A percentile compares a stretch with the other conserved stretches of the same genome.
phyloP scores from a whole-genome alignment of 2,888 invertebrate species.

The Vanessa cardui region DNA sequence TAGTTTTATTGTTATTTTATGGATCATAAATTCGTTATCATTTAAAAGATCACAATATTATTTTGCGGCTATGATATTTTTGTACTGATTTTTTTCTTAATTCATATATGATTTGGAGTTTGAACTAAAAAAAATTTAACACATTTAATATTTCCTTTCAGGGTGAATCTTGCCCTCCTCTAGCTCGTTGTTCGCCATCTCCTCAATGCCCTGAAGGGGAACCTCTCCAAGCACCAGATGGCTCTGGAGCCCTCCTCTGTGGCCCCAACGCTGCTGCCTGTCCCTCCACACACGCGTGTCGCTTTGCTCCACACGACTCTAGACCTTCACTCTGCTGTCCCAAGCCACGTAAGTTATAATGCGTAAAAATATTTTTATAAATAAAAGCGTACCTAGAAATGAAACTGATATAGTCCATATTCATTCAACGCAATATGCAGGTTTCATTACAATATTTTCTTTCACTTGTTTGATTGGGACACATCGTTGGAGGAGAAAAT shows the following conservation, averaged over 20 bases:
- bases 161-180: conserved; percentile 87
- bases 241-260: conserved; percentile 83
- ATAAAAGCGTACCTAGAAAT: too few relatives aligned
- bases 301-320: conserved; percentile 89
- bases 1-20: too few relatives aligned
- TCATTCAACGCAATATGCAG: too few relatives aligned
- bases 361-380: neutral
- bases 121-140: too few relatives aligned
- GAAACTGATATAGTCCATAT: too few relatives aligned
- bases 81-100: too few relatives aligned
- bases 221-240: conserved; percentile 65
- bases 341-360: conserved; percentile 86
- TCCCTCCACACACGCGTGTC: conserved; percentile 93
- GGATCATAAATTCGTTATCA: neutral
- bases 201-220: conserved; percentile 66
- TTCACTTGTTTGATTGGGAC: too few relatives aligned
- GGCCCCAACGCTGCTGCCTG: conserved; percentile 90
- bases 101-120: too few relatives aligned
- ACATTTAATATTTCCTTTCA: conserved; percentile 38
- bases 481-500: too few relatives aligned
- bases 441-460: too few relatives aligned
- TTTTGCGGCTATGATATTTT: neutral
- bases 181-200: conserved; percentile 89
- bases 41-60: neutral
- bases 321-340: conserved; percentile 94